phyloP scores from a whole-genome alignment of 2,888 invertebrate genomes.

The Oscheius onirici region DNA sequence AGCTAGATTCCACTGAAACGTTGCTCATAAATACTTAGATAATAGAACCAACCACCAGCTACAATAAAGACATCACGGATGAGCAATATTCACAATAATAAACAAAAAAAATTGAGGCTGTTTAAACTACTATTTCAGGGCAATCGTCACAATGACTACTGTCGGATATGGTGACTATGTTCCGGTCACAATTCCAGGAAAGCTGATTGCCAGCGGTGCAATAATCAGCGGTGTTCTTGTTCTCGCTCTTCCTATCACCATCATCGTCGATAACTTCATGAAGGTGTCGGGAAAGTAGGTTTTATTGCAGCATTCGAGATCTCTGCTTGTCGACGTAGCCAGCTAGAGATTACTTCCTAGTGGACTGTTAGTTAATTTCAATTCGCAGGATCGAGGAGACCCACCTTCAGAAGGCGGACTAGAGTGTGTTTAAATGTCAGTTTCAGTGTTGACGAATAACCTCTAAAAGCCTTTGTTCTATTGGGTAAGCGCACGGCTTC shows the following conservation, averaged over 20 bases:
- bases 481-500: conserved; percentile 32
- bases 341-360: background rate
- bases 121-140: conserved; percentile 34
- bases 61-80: too few relatives aligned
- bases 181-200: conserved; percentile 63
- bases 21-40: too few relatives aligned
- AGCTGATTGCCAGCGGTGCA: conserved; percentile 68
- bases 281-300: conserved; percentile 67
- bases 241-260: conserved; percentile 69
- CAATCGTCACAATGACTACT: conserved; percentile 68
- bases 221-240: conserved; percentile 68
- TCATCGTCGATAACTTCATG: conserved; percentile 71
- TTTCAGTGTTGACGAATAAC: conserved; percentile 33
- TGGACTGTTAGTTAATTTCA: too few relatives aligned
- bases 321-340: background rate
- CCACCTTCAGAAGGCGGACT: conserved; percentile 16
- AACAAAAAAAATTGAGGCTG: too few relatives aligned
- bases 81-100: too few relatives aligned
- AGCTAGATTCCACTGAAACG: too few relatives aligned
- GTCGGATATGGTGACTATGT: conserved; percentile 68
- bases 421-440: conserved; percentile 21
- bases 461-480: conserved; percentile 2
- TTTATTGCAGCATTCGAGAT: background rate
- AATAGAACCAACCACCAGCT: too few relatives aligned
- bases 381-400: conserved; percentile 20